Base-by-base conservation (phyloP, 2,888 invertebrate species). In the Scrobipalpa costella region DNA sequence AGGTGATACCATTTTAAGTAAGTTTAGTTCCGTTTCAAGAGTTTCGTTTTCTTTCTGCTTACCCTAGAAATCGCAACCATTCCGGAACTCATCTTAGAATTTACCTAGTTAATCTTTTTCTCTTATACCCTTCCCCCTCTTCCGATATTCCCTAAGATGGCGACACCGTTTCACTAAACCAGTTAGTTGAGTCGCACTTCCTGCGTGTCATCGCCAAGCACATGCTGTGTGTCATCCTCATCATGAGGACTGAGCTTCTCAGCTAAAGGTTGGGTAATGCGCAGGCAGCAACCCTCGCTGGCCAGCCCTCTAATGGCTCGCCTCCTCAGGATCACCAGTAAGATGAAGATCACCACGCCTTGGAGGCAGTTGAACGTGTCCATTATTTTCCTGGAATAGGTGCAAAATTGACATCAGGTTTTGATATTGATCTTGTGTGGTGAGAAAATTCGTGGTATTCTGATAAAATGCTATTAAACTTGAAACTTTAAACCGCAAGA, bases 341-440 rank as follows among this genome's bases (percentile, higher is more conserved):
- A 84, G 33, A 94, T 67, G 79, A 94, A 94, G 75, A 94, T 94
- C 34, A 94, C 81, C 7, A 94, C 79, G 0, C 95, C 95, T 91
- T 94, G 94, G 6, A 94, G 85, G 34, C 93, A 91, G 83, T 95
- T 95, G 73, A 94, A 86, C 9, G 90, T 89, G 81, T 95, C 94
- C 75, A 93, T 92, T 50, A 94, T 86, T 74, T 90, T 85, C 94
- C 94, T 94, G 84, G 9, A 78, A 75, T 60, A n/a, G 40, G 58
- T 27, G 13, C 62, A 59, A 62, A 19, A 52, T 50, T 13, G 17
- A n/a, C 11, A 36, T 49, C 7, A 21, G 17, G 1, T 19, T 17
- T 49, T 27, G 27, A 5, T 27, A 27, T 27, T 27, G 27, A 27
- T 27, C 27, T 5, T 27, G 2, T 27, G 27, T 27, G 27, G 27